Base-by-base conservation (phyloP, 2,797 vertebrate genomes). In the Coilia nasus region DNA sequence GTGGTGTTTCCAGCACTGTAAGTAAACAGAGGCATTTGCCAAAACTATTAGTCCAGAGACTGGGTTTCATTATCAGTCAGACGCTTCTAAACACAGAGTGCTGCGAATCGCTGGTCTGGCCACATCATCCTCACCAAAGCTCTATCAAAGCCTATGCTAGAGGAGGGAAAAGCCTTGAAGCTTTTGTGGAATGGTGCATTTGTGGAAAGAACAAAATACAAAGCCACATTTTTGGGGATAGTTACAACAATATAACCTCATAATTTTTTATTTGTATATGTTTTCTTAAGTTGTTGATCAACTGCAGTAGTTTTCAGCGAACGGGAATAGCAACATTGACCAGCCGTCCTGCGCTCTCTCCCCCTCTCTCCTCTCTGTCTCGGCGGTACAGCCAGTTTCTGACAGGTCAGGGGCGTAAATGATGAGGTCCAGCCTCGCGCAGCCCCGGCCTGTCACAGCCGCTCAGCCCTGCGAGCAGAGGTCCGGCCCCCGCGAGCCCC, bases 261-360 rank as follows among this genome's bases (percentile, higher is more conserved):
- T 31, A 25, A 71, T 31, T 31, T 35, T 71, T 71, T 15, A 71
- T 54, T 54, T 54, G 50, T 54, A 54, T 54, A 10, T 9, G 9
- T 54, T 9, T 10, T 10, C 9, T 10, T 54, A 54, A 54, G 50
- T 14, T 9, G 64, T 6, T 17, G 35, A 71, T 35, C 28, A 31
- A 35, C 64, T 75, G 67, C 67, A 59, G 15, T 75, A 75, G 31
- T 19, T 21, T 78, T 44, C 35, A 78, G 71, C 7, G 87, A 80
- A 88, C 87, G 88, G 86, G 71, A 90, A 87, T 88, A 91, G 88
- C 91, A 44, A 71, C 50, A 10, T n/a, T 23, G 88, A 91, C 92
- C 84, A 83, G 85, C 71, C 59, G 64, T 87, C 21, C 84, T 25
- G 47, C 83, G 14, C 56, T 47, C 59, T 78, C 86, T 86, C 59